Evolutionary conservation across 1,140 invertebrate species (phyloP).

Genomic region (Helicoverpa armigera): DNA sequence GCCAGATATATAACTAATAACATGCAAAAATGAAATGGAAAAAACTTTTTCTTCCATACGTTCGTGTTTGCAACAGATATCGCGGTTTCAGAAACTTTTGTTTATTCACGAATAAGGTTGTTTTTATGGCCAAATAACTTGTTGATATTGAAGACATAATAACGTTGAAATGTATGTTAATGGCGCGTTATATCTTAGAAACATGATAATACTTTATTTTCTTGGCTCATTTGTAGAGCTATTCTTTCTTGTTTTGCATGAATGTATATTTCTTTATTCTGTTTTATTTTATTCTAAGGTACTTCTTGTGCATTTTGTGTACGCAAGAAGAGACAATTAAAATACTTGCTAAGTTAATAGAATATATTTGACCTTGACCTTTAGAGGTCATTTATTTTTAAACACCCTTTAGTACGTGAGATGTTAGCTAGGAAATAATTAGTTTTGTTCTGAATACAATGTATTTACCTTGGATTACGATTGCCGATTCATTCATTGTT

Average conservation of each 20-base stretch:
- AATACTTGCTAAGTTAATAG: too few relatives aligned
- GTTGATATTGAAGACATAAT: constrained; percentile 15
- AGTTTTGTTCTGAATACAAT: too few relatives aligned
- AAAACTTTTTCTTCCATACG: neutral
- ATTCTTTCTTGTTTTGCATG: neutral
- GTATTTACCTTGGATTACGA: too few relatives aligned
- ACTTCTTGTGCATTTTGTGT: too few relatives aligned
- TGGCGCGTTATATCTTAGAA: neutral
- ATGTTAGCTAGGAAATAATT: too few relatives aligned
- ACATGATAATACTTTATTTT: neutral
- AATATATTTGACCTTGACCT: too few relatives aligned
- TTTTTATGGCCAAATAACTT: constrained; percentile 7
- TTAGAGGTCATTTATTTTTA: too few relatives aligned
- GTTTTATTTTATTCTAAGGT: too few relatives aligned
- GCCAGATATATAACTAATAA: neutral
- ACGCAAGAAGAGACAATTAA: too few relatives aligned
- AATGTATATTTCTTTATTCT: too few relatives aligned
- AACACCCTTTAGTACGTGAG: too few relatives aligned
- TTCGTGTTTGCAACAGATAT: neutral
- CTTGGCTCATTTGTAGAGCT: neutral
- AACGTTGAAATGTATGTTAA: neutral
- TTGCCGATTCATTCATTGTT: too few relatives aligned
- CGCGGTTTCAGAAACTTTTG: neutral
- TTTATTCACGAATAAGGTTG: neutral
- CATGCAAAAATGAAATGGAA: neutral